Percentiles rank a stretch among this genome's conserved stretches.
Conservation (phyloP, 2,113 vertebrate genomes). For the Abramis brama region DNA sequence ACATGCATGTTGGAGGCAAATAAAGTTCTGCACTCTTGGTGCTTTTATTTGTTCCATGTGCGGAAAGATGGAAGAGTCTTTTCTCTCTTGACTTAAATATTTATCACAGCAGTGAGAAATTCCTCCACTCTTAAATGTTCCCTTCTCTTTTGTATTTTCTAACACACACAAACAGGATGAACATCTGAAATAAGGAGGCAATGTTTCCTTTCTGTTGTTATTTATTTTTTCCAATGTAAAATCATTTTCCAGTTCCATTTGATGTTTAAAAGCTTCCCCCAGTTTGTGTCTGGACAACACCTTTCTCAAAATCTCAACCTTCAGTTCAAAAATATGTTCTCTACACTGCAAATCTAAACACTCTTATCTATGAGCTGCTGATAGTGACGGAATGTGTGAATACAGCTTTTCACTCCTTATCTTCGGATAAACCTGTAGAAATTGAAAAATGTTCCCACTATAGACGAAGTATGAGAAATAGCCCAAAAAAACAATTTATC, state of each 20-base stretch:
- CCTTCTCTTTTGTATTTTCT: background rate
- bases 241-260: background rate
- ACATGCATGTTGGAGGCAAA: background rate
- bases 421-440: background rate
- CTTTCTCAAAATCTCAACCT: conserved; percentile 1
- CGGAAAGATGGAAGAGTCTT: background rate
- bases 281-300: background rate
- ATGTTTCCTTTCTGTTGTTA: background rate
- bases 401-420: background rate
- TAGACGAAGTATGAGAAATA: background rate
- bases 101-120: conserved; percentile 12
- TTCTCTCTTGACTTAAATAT: conserved; percentile 14
- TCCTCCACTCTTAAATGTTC: background rate
- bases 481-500: background rate
- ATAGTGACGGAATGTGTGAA: conserved; percentile 17
- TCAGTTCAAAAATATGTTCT: background rate
- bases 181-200: background rate
- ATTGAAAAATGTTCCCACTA: background rate
- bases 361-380: background rate
- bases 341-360: background rate
- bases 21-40: background rate
- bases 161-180: background rate
- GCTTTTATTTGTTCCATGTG: background rate
- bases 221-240: background rate
- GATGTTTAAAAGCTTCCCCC: background rate